These are phyloP conservation scores for Apostichopus leukothele DNA, from an alignment of 53 echinoderm and acorn worm genomes.

Conservation along the genomic window DNA sequence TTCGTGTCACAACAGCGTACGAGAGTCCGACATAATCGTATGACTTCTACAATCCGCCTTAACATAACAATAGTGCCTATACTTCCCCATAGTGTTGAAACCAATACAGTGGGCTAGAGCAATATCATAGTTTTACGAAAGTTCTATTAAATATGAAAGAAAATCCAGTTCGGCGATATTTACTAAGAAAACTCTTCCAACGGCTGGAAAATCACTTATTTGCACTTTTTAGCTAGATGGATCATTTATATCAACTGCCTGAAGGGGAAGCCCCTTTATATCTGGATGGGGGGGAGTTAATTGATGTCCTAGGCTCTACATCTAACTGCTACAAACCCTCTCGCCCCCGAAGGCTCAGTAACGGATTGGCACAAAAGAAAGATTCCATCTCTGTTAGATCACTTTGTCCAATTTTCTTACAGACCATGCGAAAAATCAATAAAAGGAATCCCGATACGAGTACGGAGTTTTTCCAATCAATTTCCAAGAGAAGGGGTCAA, in stretches of 20 bases:
- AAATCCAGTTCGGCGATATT: not conserved
- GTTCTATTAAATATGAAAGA: not conserved
- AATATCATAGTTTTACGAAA: not conserved
- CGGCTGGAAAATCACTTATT: slow-evolving; percentile 2
- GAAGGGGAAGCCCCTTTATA: slow-evolving; percentile 1
- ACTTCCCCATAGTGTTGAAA: too few species aligned
- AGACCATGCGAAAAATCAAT: slow-evolving; percentile 37
- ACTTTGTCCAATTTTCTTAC: slow-evolving; percentile 23
- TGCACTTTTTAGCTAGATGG: not conserved
- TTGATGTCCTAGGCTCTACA: not conserved
- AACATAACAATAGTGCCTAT: too few species aligned
- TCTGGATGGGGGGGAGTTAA: slow-evolving; percentile 4
- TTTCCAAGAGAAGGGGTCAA: slow-evolving; percentile 21
- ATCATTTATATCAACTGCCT: slow-evolving; percentile 3
- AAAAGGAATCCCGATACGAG: slow-evolving; percentile 19
- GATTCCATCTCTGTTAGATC: slow-evolving; percentile 29
- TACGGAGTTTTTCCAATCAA: slow-evolving; percentile 14
- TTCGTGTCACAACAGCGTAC: too few species aligned
- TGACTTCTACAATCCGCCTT: too few species aligned
- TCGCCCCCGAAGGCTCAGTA: not conserved
- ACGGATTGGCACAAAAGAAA: not conserved
- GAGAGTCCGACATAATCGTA: too few species aligned
- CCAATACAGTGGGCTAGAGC: not conserved
- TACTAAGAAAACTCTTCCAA: not conserved
- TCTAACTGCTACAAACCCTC: not conserved